Conservation (phyloP, 2,888 invertebrate genomes). For the Campaea margaritaria region DNA sequence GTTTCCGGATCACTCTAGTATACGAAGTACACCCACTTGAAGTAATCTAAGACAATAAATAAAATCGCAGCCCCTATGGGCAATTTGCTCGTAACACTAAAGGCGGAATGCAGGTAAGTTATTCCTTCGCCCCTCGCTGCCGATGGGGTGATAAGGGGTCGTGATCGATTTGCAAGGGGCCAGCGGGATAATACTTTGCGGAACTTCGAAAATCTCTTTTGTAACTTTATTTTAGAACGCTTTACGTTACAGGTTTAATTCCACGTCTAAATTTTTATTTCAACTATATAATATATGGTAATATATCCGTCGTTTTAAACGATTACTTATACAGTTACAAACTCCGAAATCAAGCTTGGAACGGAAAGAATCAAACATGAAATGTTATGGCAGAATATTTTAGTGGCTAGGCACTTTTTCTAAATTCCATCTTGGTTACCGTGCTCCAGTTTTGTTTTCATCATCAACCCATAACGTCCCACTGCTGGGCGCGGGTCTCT, state of each 20-base stretch:
- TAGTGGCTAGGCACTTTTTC: no score
- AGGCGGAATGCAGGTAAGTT: slow-evolving; percentile 32
- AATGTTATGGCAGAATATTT: no score
- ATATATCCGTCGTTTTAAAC: no score
- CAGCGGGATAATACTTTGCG: slow-evolving; percentile 6
- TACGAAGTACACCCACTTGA: no score
- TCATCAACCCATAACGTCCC: no score
- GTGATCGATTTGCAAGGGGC: slow-evolving; percentile 38
- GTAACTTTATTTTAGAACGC: slow-evolving; percentile 13
- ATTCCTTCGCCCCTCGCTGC: slow-evolving; percentile 26
- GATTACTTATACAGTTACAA: no score
- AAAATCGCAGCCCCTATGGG: background rate
- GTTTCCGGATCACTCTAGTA: no score
- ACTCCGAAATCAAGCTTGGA: no score
- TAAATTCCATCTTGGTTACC: no score
- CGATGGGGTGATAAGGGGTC: slow-evolving; percentile 37
- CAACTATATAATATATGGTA: background rate
- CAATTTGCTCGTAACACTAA: slow-evolving; percentile 35
- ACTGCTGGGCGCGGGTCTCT: no score
- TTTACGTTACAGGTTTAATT: slow-evolving; percentile 1
- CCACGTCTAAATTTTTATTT: background rate
- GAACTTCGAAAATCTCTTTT: slow-evolving; percentile 27
- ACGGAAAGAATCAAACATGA: no score
- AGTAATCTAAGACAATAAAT: background rate
- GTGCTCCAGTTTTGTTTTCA: no score